Evolutionary conservation across 2,113 vertebrate genomes (phyloP).

Genomic region (Peromyscus polionotus): DNA sequence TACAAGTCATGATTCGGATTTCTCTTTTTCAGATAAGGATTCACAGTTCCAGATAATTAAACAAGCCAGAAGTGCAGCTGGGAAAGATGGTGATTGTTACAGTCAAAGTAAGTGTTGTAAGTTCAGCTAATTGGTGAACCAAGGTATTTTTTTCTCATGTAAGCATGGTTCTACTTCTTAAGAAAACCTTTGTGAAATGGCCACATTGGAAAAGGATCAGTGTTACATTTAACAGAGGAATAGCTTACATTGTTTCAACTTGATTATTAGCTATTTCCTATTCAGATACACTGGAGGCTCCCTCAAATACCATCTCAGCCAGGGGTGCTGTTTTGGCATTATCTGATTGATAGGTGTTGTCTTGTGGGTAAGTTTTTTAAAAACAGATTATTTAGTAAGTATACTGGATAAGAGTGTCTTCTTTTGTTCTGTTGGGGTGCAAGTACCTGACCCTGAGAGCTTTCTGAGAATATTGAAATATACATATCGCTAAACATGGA

Average conservation of each 20-base stretch:
- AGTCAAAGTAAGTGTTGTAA: slow-evolving; percentile 86
- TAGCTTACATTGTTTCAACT: neutral
- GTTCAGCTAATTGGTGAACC: slow-evolving; percentile 34
- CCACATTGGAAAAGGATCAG: neutral
- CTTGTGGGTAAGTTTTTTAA: neutral
- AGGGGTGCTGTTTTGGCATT: neutral
- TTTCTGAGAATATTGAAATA: neutral
- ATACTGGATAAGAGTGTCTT: neutral
- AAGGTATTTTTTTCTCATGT: neutral
- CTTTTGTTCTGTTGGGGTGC: neutral
- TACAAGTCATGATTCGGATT: neutral
- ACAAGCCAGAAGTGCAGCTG: slow-evolving; percentile 88
- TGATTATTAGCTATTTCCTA: slow-evolving; percentile 6
- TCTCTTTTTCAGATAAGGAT: slow-evolving; percentile 89
- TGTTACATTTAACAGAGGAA: slow-evolving; percentile 47
- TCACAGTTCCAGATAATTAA: slow-evolving; percentile 93
- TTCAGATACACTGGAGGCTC: neutral
- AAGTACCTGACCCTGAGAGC: neutral
- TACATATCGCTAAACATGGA: neutral
- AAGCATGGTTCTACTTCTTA: slow-evolving; percentile 23
- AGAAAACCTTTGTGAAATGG: slow-evolving; percentile 21
- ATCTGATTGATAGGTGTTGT: neutral
- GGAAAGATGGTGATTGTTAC: slow-evolving; percentile 90
- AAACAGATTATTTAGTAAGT: neutral
- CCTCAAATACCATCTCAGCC: neutral